A percentile compares a stretch with the other conserved stretches of the same genome.
Conservation (phyloP, 1,140 invertebrate genomes). For the Trichonephila clavipes region DNA sequence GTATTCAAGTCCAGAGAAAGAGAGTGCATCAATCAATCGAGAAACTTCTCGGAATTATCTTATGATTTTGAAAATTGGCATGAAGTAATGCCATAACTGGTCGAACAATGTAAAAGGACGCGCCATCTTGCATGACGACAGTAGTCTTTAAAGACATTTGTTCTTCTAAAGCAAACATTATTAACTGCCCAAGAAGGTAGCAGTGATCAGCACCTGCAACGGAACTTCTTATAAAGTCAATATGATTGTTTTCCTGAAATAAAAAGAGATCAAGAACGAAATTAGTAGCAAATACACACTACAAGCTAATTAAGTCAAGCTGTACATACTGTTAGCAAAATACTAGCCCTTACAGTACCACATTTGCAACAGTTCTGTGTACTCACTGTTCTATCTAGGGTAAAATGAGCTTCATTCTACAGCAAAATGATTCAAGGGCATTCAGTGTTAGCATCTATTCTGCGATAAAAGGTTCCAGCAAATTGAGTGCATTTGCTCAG, state of each 20-base stretch:
- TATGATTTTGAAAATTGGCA: neutral
- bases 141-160: neutral
- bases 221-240: neutral
- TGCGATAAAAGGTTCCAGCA: neutral
- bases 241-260: neutral
- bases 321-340: too few species aligned
- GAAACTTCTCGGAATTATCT: neutral
- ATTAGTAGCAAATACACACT: neutral
- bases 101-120: neutral
- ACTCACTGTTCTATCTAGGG: neutral
- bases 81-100: neutral
- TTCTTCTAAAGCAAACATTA: neutral
- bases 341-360: too few species aligned
- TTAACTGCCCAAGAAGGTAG: neutral
- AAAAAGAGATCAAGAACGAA: neutral
- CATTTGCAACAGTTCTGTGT: neutral
- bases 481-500: neutral
- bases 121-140: neutral
- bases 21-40: neutral
- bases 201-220: too few species aligned
- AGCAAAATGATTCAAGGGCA: neutral
- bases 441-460: neutral
- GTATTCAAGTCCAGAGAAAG: neutral
- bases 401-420: neutral
- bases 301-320: too few species aligned